A percentile compares a stretch with the other conserved stretches of the same genome.
phyloP scores from a whole-genome alignment of 1,140 invertebrate genomes.

The Diorhabda carinulata region DNA sequence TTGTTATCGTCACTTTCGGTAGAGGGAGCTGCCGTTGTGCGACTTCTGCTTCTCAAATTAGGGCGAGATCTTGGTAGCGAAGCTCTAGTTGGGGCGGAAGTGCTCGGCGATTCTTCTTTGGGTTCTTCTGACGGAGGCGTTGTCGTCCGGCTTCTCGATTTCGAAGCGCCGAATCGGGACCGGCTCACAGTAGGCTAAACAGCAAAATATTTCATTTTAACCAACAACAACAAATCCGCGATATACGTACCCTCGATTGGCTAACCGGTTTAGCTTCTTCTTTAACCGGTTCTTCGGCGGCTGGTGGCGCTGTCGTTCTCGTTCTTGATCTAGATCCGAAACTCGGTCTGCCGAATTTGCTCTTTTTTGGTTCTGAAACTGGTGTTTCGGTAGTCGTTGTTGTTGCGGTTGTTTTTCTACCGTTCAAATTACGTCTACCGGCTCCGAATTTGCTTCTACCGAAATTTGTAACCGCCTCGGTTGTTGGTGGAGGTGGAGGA shows the following conservation, averaged over 20 bases:
- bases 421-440: constrained; percentile 23
- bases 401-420: constrained; percentile 22
- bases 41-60: constrained; percentile 50
- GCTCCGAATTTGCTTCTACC: constrained; percentile 40
- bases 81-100: constrained; percentile 35
- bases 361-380: constrained; percentile 30
- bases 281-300: constrained; percentile 44
- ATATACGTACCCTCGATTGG: constrained; percentile 33
- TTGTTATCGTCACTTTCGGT: constrained; percentile 20
- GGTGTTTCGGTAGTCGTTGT: constrained; percentile 34
- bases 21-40: constrained; percentile 41
- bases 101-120: constrained; percentile 27
- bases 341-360: constrained; percentile 40
- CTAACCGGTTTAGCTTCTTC: constrained; percentile 50
- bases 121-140: constrained; percentile 30
- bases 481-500: constrained; percentile 43
- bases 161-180: constrained; percentile 35
- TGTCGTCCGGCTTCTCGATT: constrained; percentile 35
- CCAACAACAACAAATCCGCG: constrained; percentile 4
- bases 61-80: constrained; percentile 52
- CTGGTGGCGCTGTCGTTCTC: constrained; percentile 36
- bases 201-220: not conserved
- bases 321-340: constrained; percentile 34
- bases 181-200: constrained; percentile 23
- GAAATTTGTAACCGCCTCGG: constrained; percentile 37